These are phyloP conservation scores for Anguilla rostrata DNA, from an alignment of 2,113 vertebrate genomes.

Conservation along the genomic window DNA sequence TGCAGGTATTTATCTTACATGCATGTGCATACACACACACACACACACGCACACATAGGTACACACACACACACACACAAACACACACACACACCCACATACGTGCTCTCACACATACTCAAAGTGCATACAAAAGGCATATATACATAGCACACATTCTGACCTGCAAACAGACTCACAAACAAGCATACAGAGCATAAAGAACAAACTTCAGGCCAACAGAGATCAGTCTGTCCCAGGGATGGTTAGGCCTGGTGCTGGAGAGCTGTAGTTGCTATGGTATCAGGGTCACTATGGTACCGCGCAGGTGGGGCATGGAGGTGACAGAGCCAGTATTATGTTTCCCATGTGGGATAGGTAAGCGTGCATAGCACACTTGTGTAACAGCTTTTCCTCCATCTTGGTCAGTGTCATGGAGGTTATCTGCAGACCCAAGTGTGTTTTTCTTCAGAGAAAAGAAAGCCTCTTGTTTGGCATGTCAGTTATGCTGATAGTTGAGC, in stretches of 20 bases:
- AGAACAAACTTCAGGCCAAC: background rate
- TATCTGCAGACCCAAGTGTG: background rate
- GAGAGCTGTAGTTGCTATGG: background rate
- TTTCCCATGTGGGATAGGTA: background rate
- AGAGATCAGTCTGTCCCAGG: background rate
- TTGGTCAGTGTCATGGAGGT: background rate
- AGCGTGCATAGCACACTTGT: background rate
- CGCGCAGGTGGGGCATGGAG: background rate
- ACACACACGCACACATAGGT: background rate
- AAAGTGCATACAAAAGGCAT: background rate
- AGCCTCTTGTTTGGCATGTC: background rate
- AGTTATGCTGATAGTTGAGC: background rate
- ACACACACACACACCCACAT: background rate
- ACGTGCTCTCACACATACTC: background rate
- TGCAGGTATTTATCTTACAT: constrained; percentile 71
- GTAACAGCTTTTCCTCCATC: background rate
- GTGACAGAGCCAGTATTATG: background rate
- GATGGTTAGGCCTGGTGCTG: too few species aligned
- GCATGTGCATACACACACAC: background rate
- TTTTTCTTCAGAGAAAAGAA: background rate
- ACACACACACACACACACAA: background rate
- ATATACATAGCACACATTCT: too few species aligned
- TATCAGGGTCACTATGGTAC: background rate
- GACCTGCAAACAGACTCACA: background rate
- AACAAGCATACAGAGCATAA: too few species aligned